Evolutionary conservation across 37 sponge, comb jelly and placozoan genomes (phyloP).

Genomic region (Theonella swinhoei): DNA sequence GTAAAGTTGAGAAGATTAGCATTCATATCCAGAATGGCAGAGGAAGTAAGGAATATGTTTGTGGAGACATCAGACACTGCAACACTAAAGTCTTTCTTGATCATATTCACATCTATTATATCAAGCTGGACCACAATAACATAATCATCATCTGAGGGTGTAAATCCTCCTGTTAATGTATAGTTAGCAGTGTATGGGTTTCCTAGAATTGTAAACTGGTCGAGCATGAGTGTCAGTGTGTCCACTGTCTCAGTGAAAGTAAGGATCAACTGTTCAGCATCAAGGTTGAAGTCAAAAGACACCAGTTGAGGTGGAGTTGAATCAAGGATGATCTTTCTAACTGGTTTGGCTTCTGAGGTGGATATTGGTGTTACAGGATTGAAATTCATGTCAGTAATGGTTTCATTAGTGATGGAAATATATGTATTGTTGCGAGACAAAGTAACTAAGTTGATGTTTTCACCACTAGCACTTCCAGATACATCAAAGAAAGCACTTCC

Average conservation of each 20-base stretch:
- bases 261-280: constrained; percentile 71
- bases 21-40: constrained; percentile 85
- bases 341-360: constrained; percentile 17
- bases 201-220: constrained; percentile 59
- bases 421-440: constrained; percentile 37
- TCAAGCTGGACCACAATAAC: constrained; percentile 73
- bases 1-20: constrained; percentile 74
- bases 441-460: not conserved
- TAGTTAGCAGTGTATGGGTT: constrained; percentile 34
- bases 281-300: constrained; percentile 72
- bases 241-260: constrained; percentile 89
- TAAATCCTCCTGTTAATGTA: constrained; percentile 65
- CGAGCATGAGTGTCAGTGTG: constrained; percentile 50
- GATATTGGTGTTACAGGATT: constrained; percentile 45
- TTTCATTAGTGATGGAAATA: constrained; percentile 50
- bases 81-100: constrained; percentile 71
- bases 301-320: constrained; percentile 78
- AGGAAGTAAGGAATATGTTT: constrained; percentile 40
- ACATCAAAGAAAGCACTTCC: no score
- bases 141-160: constrained; percentile 68
- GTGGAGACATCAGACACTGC: constrained; percentile 65
- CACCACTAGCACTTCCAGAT: constrained; percentile 10
- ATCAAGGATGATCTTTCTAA: constrained; percentile 63
- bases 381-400: constrained; percentile 76
- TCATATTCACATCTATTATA: constrained; percentile 79